Conservation (phyloP, 2,888 invertebrate genomes). For the Netelia virgata region DNA sequence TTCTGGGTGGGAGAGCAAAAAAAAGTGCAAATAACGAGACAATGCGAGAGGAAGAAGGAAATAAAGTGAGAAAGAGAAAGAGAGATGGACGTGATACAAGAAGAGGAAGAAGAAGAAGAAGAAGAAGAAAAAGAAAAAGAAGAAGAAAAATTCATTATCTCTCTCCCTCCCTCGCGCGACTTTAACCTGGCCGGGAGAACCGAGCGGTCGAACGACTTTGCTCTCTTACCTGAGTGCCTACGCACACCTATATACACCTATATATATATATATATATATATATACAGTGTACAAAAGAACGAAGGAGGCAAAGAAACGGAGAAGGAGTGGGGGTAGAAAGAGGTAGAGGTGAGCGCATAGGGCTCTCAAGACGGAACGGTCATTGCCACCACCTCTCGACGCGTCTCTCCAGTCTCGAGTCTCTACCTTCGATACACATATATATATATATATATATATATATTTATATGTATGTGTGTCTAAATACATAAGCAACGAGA, state of each 20-base stretch:
- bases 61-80: background rate
- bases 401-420: constrained; percentile 69
- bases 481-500: background rate
- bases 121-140: constrained; percentile 47
- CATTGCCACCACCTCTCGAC: constrained; percentile 84
- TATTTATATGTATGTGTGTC: background rate
- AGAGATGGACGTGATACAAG: background rate
- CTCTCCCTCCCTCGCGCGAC: constrained; percentile 34
- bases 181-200: constrained; percentile 33
- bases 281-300: constrained; percentile 20
- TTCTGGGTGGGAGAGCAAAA: constrained; percentile 2
- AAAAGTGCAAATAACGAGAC: constrained; percentile 33
- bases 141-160: constrained; percentile 39
- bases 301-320: constrained; percentile 47
- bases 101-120: constrained; percentile 13
- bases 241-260: background rate
- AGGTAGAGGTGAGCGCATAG: constrained; percentile 36
- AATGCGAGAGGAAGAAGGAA: constrained; percentile 40
- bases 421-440: constrained; percentile 30
- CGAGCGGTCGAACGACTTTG: constrained; percentile 59
- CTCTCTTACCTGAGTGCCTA: constrained; percentile 27
- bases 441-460: background rate
- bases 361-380: constrained; percentile 81
- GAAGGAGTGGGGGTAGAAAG: constrained; percentile 34
- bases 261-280: constrained; percentile 5